Base-by-base conservation (phyloP, 2,797 vertebrate genomes). In the Sparus aurata region DNA sequence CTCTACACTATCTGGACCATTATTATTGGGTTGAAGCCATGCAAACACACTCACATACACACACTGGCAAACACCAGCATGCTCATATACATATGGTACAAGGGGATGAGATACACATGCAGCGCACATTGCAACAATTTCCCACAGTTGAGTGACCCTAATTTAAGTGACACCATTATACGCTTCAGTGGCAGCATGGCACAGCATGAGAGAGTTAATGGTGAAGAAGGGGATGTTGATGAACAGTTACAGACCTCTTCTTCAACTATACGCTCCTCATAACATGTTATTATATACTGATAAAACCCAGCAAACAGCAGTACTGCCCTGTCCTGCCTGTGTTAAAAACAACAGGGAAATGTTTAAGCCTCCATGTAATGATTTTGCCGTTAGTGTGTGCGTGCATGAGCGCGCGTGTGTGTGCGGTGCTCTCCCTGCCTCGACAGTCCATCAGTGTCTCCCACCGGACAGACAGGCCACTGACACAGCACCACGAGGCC, bases 1-100 rank as follows among this genome's bases (percentile, higher is more conserved):
- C 94, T 96, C 95, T 95, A 95, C 94, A 92, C 96, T 95, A 96
- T 94, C 82, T 96, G 94, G 94, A 96, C 97, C 96, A 97, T 98
- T 98, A 97, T 94, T 92, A 96, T 94, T 96, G 95, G 96, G 96
- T 93, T 95, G 95, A 94, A 84, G 95, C 95, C 95, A 95, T 95
- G 94, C 95, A 96, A 95, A 88, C 79, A 85, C 87, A 79, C 85
- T 79, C 72, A 41, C 30, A 5, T 18, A 22, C 73, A 55, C 66
- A 82, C 73, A 57, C 70, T 62, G 34, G 50, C 85, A 83, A 88
- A 87, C 72, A 87, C 67, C 66, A 75, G 83, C 27, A 1, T 30
- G 41, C 77, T 77, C 72, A 43, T 77, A 82, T 79, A 83, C 69
- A 80, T 75, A 79, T 53, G 5, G 57, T 58, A 55, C 77, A 61